Conservation (phyloP, 2,888 invertebrate species). For the Hydroisotoma schaefferi region DNA sequence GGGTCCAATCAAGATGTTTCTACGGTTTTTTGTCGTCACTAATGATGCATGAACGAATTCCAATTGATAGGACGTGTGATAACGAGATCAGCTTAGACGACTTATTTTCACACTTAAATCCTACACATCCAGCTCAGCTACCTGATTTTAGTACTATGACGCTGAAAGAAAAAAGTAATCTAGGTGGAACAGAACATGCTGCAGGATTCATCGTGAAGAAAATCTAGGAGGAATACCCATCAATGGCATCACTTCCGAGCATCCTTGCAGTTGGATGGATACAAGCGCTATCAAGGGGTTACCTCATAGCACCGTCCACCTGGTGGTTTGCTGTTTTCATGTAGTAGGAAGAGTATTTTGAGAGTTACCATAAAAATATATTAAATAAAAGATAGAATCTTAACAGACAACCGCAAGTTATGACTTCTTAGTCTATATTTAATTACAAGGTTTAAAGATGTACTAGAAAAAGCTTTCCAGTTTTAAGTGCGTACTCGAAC, state of each 20-base stretch:
- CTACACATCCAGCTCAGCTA: neutral
- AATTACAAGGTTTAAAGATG: too few species aligned
- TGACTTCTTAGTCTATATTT: too few species aligned
- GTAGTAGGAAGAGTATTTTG: too few species aligned
- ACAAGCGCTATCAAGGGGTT: neutral
- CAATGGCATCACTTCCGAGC: neutral
- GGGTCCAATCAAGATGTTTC: too few species aligned
- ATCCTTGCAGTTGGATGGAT: neutral
- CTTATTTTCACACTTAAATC: neutral
- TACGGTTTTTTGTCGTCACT: too few species aligned
- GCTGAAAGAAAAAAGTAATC: neutral
- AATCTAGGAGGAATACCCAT: neutral
- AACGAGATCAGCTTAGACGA: neutral
- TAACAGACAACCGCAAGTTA: too few species aligned
- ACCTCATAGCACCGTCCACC: neutral
- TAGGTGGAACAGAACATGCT: conserved; percentile 1
- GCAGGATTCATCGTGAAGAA: conserved; percentile 9
- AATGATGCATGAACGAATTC: neutral
- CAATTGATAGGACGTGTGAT: neutral
- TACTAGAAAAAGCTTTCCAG: too few species aligned
- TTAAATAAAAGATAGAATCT: too few species aligned
- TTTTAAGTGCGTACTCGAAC: too few species aligned
- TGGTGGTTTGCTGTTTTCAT: neutral
- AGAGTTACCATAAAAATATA: too few species aligned
- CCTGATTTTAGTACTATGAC: neutral